These are phyloP conservation scores for Dicranocentrus wangi DNA, from an alignment of 2,888 invertebrate species.

Conservation along the genomic window DNA sequence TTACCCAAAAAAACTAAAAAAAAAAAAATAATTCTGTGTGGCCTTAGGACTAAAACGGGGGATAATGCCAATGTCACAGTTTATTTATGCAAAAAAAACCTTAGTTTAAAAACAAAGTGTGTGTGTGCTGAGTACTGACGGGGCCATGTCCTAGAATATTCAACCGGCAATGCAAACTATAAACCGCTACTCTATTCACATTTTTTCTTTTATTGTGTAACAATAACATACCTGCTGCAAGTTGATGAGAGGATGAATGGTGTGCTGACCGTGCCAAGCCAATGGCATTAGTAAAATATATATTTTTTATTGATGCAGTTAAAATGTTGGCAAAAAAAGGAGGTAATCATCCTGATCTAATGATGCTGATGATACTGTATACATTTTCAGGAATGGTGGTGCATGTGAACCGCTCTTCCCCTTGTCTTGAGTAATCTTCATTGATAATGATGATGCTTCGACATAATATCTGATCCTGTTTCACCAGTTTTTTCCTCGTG, in stretches of 20 bases:
- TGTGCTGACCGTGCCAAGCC: slow-evolving; percentile 3
- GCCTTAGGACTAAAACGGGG: not conserved
- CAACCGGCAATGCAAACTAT: no score
- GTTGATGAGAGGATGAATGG: no score
- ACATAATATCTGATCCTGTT: slow-evolving; percentile 52
- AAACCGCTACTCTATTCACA: no score
- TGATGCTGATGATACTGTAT: slow-evolving; percentile 20
- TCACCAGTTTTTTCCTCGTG: slow-evolving; percentile 40
- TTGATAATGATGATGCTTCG: not conserved
- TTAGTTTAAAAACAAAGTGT: no score
- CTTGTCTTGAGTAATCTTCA: not conserved
- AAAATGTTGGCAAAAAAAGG: slow-evolving; percentile 17
- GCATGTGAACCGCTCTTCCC: no score
- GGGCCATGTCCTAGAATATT: no score
- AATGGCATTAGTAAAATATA: not conserved
- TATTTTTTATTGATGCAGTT: not conserved
- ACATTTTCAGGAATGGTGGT: not conserved
- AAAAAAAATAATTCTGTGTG: no score
- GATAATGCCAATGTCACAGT: not conserved
- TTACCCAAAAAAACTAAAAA: no score
- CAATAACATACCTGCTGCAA: no score
- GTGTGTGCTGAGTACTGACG: no score
- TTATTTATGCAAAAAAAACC: no score
- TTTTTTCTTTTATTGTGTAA: no score
- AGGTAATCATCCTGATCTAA: slow-evolving; percentile 48